Conservation (phyloP, 1,140 invertebrate species). For the Anthonomus grandis region DNA sequence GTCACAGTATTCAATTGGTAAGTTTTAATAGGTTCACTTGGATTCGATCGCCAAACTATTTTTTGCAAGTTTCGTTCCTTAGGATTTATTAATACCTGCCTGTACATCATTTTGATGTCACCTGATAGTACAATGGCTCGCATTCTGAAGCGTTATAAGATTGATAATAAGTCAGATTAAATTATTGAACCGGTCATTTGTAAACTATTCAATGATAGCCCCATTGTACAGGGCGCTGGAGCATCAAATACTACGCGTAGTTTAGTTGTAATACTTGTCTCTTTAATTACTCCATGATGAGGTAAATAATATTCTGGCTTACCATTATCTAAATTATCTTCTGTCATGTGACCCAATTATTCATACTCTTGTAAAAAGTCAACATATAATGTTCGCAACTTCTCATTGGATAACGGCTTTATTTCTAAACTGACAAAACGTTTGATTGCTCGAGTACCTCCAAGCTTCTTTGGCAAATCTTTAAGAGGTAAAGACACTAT, state of each 20-base stretch:
- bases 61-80: conserved; percentile 45
- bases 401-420: background rate
- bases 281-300: conserved; percentile 38
- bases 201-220: conserved; percentile 39
- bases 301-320: conserved; percentile 34
- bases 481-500: too few relatives aligned
- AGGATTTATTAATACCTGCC: conserved; percentile 44
- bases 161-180: conserved; percentile 47
- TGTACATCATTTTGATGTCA: conserved; percentile 50
- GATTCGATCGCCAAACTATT: conserved; percentile 47
- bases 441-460: too few relatives aligned
- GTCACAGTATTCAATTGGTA: conserved; percentile 47
- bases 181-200: conserved; percentile 43
- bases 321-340: background rate
- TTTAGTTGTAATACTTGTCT: conserved; percentile 4
- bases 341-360: conserved; percentile 16
- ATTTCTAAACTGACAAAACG: too few relatives aligned
- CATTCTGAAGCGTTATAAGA: conserved; percentile 47
- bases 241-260: conserved; percentile 3
- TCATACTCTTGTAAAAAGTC: conserved; percentile 19
- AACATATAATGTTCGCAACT: conserved; percentile 4
- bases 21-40: conserved; percentile 30
- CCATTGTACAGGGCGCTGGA: conserved; percentile 28
- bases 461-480: too few relatives aligned
- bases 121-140: conserved; percentile 39